Evolutionary conservation across 2,888 invertebrate genomes (phyloP), one percentile per base, ranked within the genome.

Genomic region (Alloscopus bannaensis): DNA sequence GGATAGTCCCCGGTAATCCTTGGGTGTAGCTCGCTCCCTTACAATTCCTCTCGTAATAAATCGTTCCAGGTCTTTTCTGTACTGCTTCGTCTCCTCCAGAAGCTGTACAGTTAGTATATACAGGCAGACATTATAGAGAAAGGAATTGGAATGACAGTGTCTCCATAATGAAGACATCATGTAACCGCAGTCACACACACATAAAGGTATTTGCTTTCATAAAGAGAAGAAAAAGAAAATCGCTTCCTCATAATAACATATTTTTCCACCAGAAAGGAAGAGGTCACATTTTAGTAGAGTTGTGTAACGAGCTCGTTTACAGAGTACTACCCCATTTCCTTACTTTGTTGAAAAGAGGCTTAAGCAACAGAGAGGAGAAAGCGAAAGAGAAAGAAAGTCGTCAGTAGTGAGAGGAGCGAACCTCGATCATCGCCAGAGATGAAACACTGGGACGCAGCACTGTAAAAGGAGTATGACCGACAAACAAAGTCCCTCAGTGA

Each of bases 361-460:
- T 18, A 50, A 50, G 13, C 6, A 50, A n/a, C 4, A 50, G 6
- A 4, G 20, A 50, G 50, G 4, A 50, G 18, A 50, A 13, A 50
- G 50, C 4, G 50, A 50, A 50, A 6, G 50, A n/a, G 50, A 18
- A 18, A 50, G 8, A 13, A 36, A 36, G 13, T 8, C 8, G 8
- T 36, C 6, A 36, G 36, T 36, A 13, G 6, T 36, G 2, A 42
- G 68, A n/a, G 59, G 16, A 45, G n/a, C 84, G 84, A 84, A 88
- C 88, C 86, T 86, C 86, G 86, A 83, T 88, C 88, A 84, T 88
- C 88, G 13, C 88, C 89, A 36, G 88, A 88, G 52, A 89, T 86
- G 83, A 89, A 88, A 80, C 89, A 89, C 84, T 89, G 88, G 3
- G 87, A 87, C 3, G 87, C 88, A 31, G 88, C 87, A 4, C 88